Evolutionary conservation across 37 sponge, comb jelly and placozoan species (phyloP).

Genomic region (Aphrocallistes beatrix): DNA sequence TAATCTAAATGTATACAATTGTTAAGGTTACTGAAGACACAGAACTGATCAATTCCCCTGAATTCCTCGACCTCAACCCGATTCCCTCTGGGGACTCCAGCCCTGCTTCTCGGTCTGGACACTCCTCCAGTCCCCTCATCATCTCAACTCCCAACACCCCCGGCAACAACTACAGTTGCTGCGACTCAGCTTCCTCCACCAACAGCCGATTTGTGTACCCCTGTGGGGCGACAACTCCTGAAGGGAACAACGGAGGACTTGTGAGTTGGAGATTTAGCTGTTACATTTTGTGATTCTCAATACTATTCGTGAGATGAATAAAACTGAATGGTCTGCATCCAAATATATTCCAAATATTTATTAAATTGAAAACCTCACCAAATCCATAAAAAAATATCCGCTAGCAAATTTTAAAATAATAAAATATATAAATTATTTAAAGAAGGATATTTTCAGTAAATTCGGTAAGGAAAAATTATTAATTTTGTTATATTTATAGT

Average conservation of each 20-base stretch:
- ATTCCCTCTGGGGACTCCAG: constrained; percentile 3
- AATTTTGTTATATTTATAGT: neutral
- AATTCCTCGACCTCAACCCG: neutral
- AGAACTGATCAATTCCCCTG: neutral
- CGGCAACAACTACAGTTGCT: neutral
- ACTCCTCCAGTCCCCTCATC: neutral
- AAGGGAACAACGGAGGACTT: neutral
- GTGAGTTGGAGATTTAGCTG: neutral
- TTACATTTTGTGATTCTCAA: neutral
- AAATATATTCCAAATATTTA: too few species aligned
- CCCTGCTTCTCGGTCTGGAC: neutral
- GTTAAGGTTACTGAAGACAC: neutral
- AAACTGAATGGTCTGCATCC: too few species aligned
- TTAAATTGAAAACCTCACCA: too few species aligned
- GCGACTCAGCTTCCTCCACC: neutral
- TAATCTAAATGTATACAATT: too few species aligned
- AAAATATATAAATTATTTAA: too few species aligned
- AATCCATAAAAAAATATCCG: too few species aligned
- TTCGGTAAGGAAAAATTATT: neutral
- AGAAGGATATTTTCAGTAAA: too few species aligned
- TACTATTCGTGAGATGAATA: too few species aligned
- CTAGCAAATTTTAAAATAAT: too few species aligned
- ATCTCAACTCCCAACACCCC: neutral
- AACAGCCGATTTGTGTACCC: neutral
- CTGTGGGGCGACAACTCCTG: neutral